Evolutionary conservation across 2,797 vertebrate genomes (phyloP).

Genomic region (Thunnus albacares): DNA sequence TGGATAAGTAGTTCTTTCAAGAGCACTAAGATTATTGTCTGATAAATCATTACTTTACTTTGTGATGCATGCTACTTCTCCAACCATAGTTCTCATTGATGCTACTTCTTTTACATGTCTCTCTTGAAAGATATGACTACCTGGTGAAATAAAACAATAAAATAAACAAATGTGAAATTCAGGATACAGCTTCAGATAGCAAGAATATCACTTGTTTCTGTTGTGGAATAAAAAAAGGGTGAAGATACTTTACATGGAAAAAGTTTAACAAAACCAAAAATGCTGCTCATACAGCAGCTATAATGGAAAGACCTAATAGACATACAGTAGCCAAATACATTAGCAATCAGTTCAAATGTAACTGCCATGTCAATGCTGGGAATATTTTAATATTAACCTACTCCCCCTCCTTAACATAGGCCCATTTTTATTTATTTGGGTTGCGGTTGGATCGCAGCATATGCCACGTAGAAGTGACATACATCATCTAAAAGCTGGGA

Average conservation of each 20-base stretch:
- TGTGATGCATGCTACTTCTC: neutral
- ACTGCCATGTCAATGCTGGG: no score
- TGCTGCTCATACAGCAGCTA: no score
- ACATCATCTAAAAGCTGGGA: no score
- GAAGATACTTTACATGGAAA: neutral
- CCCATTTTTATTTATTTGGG: no score
- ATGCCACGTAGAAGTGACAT: no score
- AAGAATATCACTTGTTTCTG: neutral
- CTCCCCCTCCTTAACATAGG: no score
- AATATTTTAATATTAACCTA: no score
- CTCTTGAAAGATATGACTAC: neutral
- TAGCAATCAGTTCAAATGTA: no score
- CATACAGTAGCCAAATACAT: neutral
- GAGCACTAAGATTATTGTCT: neutral
- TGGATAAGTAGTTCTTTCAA: slow-evolving; percentile 19
- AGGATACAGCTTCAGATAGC: neutral
- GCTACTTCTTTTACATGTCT: neutral
- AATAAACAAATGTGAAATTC: neutral
- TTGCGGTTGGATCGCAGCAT: no score
- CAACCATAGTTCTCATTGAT: neutral
- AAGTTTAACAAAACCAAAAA: neutral
- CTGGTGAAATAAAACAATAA: neutral
- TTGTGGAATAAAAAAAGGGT: neutral
- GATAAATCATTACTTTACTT: slow-evolving; percentile 45
- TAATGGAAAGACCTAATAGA: neutral